These are phyloP conservation scores for Xenops minutus DNA, from an alignment of 2,797 vertebrate species.

Conservation along the genomic window DNA sequence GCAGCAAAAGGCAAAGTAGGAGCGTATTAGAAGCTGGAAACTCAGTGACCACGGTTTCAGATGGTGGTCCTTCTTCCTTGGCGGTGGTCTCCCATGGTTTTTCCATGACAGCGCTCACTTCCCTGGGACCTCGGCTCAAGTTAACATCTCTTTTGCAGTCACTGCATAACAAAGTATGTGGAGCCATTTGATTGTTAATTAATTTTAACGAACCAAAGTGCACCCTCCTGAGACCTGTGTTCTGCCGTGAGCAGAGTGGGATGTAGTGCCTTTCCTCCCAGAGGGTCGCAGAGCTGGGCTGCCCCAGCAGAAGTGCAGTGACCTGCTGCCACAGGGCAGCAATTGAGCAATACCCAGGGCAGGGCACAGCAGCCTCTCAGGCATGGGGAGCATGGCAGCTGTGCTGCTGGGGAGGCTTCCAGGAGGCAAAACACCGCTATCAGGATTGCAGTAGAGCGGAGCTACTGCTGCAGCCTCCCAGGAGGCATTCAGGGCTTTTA, in stretches of 20 bases:
- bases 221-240: not conserved
- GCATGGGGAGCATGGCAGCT: not conserved
- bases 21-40: conserved; percentile 41
- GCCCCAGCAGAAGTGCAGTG: not conserved
- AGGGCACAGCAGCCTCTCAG: not conserved
- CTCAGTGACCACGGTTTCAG: conserved; percentile 1
- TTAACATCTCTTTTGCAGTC: not conserved
- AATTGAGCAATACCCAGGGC: not conserved
- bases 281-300: not conserved
- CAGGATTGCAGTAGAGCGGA: not conserved
- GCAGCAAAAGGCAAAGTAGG: conserved; percentile 15
- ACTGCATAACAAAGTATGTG: not conserved
- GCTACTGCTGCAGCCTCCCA: not conserved
- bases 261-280: fast-evolving
- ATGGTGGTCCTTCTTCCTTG: conserved; percentile 19
- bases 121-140: not conserved
- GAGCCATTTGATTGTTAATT: not conserved
- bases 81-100: conserved; percentile 21
- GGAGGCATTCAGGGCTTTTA: not conserved
- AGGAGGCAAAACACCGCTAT: not conserved
- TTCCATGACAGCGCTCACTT: not conserved
- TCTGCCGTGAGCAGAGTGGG: not conserved
- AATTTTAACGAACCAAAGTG: not conserved
- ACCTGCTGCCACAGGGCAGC: not conserved
- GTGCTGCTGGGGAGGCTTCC: not conserved